Base-by-base conservation (phyloP, 1,140 invertebrate genomes). In the Calephelis virginiensis region DNA sequence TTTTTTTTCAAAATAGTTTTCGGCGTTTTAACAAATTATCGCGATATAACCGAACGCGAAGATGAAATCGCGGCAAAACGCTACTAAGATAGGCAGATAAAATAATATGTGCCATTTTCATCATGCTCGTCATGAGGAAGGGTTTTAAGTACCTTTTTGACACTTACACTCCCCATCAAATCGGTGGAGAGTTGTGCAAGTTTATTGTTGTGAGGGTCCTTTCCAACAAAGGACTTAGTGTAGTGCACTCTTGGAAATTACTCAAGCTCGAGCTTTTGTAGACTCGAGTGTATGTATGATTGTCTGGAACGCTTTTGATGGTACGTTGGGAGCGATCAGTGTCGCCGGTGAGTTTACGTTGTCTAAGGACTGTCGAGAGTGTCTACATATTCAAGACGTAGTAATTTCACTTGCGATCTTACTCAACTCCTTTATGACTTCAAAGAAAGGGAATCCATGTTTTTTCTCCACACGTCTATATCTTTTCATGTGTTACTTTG, bases 181-280 rank as follows among this genome's bases (percentile, higher is more conserved):
- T 38, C 28, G n/a, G 47, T 53, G 49, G 37, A 45, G 63, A 43
- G 50, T 45, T 45, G 40, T 38, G 40, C 38, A 49, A 64, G 50
- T 64, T 17, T 64, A 64, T 64, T 64, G 63, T 64, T 56, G 63
- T 49, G 13, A 43, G 63, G 40, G 53, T 40, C 14, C 63, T 56
- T 49, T 14, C 8, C 50, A 64, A 64, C 63, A 64, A 64, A 64
- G 43, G 37, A 53, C 49, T 12, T 45, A 17, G 49, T 17, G 38
- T 56, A 40, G 63, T 45, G 63, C 49, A 59, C 63, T 64, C 63
- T 64, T 53, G 53, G 38, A 64, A 64, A 64, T 64, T 64, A 64
- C 63, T 64, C 43, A 49, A 50, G 43, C 63, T 38, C 13, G 50
- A 65, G 63, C 63, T 65, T 45, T 45, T 43, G 13, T 43, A 38